Base-by-base conservation (phyloP, 2,797 vertebrate genomes). In the Parambassis ranga region DNA sequence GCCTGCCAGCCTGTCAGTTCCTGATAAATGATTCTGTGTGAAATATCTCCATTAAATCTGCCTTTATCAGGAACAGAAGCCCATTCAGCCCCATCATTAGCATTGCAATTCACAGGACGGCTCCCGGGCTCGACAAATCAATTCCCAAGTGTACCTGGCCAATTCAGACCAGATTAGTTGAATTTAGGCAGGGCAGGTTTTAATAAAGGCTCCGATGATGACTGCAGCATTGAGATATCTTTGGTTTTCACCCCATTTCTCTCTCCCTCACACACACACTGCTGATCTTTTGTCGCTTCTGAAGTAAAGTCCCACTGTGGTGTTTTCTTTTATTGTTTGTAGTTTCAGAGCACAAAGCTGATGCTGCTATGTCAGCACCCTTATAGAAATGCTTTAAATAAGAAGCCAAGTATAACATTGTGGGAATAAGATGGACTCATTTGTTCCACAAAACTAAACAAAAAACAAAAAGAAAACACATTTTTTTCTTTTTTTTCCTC, bases 11-110 rank as follows among this genome's bases (percentile, higher is more conserved):
- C 92, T 93, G 93, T 90, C 92, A 83, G 82, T 19, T 30, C 65
- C 89, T 93, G 93, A 94, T 94, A 94, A 93, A 93, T 90, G 88
- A 87, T 87, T 85, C 74, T 58, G 68, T 78, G 81, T 76, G 68
- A 82, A 91, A 91, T 91, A 93, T 93, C 92, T 92, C 88, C 89
- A 92, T 93, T 92, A 92, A 92, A 93, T 89, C 91, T 81, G 77
- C 69, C 81, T 90, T 88, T 89, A 90, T 92, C 87, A 19, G 73
- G 63, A 73, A 76, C 11, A 18, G 73, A 65, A 76, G 67, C 69
- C 37, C 13, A 51, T 71, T 81, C 77, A 84, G 83, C 75, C 19
- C 39, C 5, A 63, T 72, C 82, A 92, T 94, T 92, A 92, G 86
- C 86, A 88, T 86, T 85, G 87, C 87, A 91, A 91, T 92, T 92